phyloP scores from a whole-genome alignment of 2,888 invertebrate genomes.

The Aleiodes leptofemur region DNA sequence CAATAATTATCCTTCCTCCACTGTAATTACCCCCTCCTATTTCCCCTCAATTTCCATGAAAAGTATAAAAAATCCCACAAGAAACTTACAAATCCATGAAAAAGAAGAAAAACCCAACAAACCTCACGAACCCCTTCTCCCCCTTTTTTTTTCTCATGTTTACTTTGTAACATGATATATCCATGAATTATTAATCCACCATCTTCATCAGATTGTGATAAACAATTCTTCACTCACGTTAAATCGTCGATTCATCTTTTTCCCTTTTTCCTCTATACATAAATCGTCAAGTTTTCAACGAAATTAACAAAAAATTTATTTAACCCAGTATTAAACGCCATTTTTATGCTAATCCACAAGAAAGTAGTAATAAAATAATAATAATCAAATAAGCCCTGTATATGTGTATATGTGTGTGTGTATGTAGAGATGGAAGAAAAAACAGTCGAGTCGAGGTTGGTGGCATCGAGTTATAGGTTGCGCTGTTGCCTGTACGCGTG shows the following conservation, averaged over 20 bases:
- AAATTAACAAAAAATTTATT: too few species aligned
- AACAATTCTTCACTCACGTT: neutral
- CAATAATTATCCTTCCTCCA: neutral
- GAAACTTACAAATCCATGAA: conserved; percentile 1
- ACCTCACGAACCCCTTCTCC: neutral
- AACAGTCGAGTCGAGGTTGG: conserved; percentile 41
- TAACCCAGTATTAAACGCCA: too few species aligned
- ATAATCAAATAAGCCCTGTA: too few species aligned
- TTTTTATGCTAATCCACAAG: too few species aligned
- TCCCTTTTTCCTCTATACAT: too few species aligned
- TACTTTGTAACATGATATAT: conserved; percentile 19
- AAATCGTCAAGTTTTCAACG: too few species aligned
- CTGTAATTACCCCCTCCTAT: conserved; percentile 1
- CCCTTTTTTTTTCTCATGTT: neutral
- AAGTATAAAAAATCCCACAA: neutral
- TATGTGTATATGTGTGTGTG: too few species aligned
- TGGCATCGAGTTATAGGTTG: conserved; percentile 59
- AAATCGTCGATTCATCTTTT: too few species aligned
- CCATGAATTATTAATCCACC: conserved; percentile 26
- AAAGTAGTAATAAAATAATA: too few species aligned
- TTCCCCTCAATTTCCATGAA: neutral
- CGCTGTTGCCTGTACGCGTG: conserved; percentile 65
- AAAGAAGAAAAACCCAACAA: neutral
- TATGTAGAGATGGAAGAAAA: conserved; percentile 40
- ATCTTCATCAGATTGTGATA: conserved; percentile 21